Percentiles rank a stretch among this genome's conserved stretches.
phyloP scores from a whole-genome alignment of 92 coral and sea anemone species.

The Ricordea florida region DNA sequence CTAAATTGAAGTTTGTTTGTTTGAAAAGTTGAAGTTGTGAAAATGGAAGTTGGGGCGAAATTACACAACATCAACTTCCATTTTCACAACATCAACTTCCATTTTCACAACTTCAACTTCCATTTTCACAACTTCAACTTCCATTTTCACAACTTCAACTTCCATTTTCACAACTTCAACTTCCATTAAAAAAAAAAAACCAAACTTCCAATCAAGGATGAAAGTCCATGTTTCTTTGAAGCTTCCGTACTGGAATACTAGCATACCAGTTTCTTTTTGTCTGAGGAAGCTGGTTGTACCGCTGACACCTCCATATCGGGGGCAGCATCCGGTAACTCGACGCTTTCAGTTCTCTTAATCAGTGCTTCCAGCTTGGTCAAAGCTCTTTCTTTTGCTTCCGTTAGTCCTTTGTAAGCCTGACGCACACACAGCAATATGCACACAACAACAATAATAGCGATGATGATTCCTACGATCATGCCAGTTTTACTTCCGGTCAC shows the following conservation, averaged over 20 bases:
- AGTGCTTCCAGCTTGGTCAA: constrained; percentile 65
- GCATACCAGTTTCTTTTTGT: constrained; percentile 73
- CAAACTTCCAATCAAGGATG: too few species aligned
- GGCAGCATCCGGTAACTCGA: constrained; percentile 73
- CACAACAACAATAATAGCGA: constrained; percentile 46
- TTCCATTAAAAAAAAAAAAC: not conserved
- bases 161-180: too few species aligned
- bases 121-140: too few species aligned
- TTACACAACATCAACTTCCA: too few species aligned
- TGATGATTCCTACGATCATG: constrained; percentile 61
- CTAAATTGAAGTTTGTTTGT: too few species aligned
- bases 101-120: too few species aligned
- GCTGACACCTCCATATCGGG: constrained; percentile 70
- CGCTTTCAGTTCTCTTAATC: constrained; percentile 55
- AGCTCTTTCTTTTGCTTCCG: constrained; percentile 78
- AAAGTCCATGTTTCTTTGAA: too few species aligned
- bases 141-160: too few species aligned
- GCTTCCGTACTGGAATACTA: too few species aligned
- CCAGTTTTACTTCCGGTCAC: constrained; percentile 72
- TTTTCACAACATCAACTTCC: too few species aligned
- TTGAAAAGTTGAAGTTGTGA: too few species aligned
- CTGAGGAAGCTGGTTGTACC: constrained; percentile 71
- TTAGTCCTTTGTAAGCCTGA: constrained; percentile 49
- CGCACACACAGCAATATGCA: constrained; percentile 47
- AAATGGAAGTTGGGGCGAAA: not conserved